Evolutionary conservation across 1,140 invertebrate species (phyloP), one percentile per base, ranked within the genome.

Genomic region (Calliphora vicina): DNA sequence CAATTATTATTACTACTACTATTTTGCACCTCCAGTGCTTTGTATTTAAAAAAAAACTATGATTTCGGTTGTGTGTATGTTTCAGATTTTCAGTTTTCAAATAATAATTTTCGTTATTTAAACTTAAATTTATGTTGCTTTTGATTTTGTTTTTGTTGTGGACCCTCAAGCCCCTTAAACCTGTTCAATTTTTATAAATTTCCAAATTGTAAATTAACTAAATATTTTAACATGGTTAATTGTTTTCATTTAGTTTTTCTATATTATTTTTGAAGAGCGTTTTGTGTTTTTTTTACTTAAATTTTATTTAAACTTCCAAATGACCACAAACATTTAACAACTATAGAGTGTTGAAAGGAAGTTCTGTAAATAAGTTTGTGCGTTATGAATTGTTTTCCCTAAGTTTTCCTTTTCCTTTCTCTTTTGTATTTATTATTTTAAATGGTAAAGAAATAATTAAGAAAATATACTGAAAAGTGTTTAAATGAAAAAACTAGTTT

Each of bases 361-460:
- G 35, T 74, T 74, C 20, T 88, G 87, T 88, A 88, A 87, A 88
- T 88, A 88, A 88, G 87, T 88, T 88, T 88, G 87, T 87, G 87
- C 85, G 84, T 88, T 85, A 85, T 88, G 87, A 86, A 88, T 86
- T 85, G 20, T 67, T 67, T 67, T 23, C 6, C 20, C 25, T 12
- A n/a, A n/a, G n/a, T n/a, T n/a, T n/a, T n/a, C n/a, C n/a, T n/a
- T n/a, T n/a, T n/a, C n/a, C n/a, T n/a, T n/a, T n/a, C n/a, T 17
- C 6, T 57, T 57, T 57, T 57, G 3, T n/a, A n/a, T 57, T 57
- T 57, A 0, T 57, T 35, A 35, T 5, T 2, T 35, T 0, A 57
- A 57, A 57, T 17, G 0, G 15, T 15, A 3, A 57, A 6, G 5
- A 17, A 13, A 13, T 2, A 57, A 17, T n/a, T 1, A 57, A 57